Conservation (phyloP, 1,140 invertebrate species). For the Prorops nasuta region DNA sequence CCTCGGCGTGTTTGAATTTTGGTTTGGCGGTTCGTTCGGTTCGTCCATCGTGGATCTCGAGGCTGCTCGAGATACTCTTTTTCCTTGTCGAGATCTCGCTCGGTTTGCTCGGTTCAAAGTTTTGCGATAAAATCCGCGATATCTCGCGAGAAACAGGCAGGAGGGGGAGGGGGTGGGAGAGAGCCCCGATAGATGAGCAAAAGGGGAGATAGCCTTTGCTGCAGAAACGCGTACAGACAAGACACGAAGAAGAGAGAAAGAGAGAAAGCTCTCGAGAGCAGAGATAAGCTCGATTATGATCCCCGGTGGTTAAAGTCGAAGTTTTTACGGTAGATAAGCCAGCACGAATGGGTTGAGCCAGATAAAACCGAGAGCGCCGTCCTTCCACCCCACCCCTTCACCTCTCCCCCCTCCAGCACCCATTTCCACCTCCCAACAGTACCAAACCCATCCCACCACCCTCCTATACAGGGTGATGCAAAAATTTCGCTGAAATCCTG, state of each 20-base stretch:
- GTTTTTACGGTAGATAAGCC: constrained; percentile 50
- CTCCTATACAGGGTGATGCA: too few species aligned
- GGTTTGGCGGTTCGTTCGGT: too few species aligned
- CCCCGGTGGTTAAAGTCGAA: constrained; percentile 49
- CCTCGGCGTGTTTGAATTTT: too few species aligned
- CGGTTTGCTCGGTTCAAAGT: constrained; percentile 37
- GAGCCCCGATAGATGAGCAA: constrained; percentile 41
- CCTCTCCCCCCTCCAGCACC: too few species aligned
- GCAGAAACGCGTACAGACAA: constrained; percentile 17
- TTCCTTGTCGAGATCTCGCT: constrained; percentile 24
- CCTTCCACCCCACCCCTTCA: background rate
- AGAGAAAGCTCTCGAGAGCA: constrained; percentile 6
- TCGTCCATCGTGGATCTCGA: too few species aligned
- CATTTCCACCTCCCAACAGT: too few species aligned
- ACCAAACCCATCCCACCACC: too few species aligned
- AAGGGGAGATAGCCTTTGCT: constrained; percentile 40
- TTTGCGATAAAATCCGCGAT: constrained; percentile 44
- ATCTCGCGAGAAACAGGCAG: constrained; percentile 29
- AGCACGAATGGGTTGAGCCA: background rate
- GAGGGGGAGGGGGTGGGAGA: constrained; percentile 40
- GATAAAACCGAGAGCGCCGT: background rate
- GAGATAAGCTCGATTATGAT: constrained; percentile 53
- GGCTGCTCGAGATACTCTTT: too few species aligned
- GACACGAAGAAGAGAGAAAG: constrained; percentile 1
- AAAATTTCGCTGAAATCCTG: too few species aligned